These are phyloP conservation scores for Atherinosoma microstoma DNA, from an alignment of 2,797 vertebrate species.

Conservation along the genomic window DNA sequence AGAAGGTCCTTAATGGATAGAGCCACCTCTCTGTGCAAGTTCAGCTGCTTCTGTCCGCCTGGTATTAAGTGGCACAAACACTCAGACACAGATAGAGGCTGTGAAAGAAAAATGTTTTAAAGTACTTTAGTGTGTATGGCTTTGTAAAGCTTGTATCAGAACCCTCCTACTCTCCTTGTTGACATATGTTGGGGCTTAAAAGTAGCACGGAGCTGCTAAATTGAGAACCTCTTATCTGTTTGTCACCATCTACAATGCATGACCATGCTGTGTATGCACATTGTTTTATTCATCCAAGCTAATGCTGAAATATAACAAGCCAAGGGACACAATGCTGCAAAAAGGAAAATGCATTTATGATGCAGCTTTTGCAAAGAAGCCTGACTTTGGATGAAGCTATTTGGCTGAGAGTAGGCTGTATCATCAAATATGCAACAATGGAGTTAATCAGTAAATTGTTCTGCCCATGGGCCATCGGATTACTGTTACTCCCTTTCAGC, in stretches of 20 bases:
- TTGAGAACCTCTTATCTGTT: slow-evolving; percentile 55
- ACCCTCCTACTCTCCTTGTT: slow-evolving; percentile 26
- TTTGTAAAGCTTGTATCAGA: slow-evolving; percentile 50
- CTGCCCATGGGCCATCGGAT: slow-evolving; percentile 8
- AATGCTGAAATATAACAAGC: slow-evolving; percentile 33
- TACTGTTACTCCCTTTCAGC: slow-evolving; percentile 8
- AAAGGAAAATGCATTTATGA: slow-evolving; percentile 34
- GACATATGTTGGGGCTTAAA: slow-evolving; percentile 49
- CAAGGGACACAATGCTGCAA: slow-evolving; percentile 10
- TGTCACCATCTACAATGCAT: slow-evolving; percentile 72
- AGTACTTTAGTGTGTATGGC: slow-evolving; percentile 54
- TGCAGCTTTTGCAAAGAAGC: slow-evolving; percentile 12
- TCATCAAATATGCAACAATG: background rate
- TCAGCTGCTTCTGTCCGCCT: slow-evolving; percentile 46
- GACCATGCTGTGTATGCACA: slow-evolving; percentile 31
- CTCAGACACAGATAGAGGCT: slow-evolving; percentile 29
- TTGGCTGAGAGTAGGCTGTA: background rate
- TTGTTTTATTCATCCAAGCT: slow-evolving; percentile 64
- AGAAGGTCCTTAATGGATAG: slow-evolving; percentile 72
- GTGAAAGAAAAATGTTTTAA: slow-evolving; percentile 48
- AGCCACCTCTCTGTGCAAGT: slow-evolving; percentile 57
- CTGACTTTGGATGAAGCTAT: background rate
- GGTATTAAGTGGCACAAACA: slow-evolving; percentile 53
- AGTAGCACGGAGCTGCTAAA: slow-evolving; percentile 43
- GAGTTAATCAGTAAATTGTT: slow-evolving; percentile 4